A percentile compares a stretch with the other conserved stretches of the same genome.
phyloP scores from a whole-genome alignment of 2,888 invertebrate species.

The Mesorhabditis spiculigera region DNA sequence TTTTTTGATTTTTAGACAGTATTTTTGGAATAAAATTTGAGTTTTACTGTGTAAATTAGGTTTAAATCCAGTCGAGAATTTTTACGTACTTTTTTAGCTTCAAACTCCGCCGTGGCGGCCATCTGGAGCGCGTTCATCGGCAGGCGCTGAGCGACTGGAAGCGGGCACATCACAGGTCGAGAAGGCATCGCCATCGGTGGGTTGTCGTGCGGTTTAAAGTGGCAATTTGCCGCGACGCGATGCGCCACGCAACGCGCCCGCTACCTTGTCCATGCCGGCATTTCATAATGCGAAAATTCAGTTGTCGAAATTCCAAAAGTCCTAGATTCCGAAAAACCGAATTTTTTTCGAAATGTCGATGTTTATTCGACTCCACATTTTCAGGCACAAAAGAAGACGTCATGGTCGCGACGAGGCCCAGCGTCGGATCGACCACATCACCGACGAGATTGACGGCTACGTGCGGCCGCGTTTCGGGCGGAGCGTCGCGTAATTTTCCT shows the following conservation, averaged over 20 bases:
- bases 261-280: too few species aligned
- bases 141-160: slow-evolving; percentile 4
- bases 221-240: too few species aligned
- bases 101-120: background rate
- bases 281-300: too few species aligned
- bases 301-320: too few species aligned
- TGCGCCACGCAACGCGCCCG: too few species aligned
- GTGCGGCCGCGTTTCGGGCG: slow-evolving; percentile 35
- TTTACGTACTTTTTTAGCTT: background rate
- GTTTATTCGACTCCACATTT: background rate
- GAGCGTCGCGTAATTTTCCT: slow-evolving; percentile 9
- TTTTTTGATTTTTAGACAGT: background rate
- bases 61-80: too few species aligned
- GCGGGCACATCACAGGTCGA: background rate
- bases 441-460: slow-evolving; percentile 36
- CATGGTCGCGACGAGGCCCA: slow-evolving; percentile 28
- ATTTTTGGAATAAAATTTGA: too few species aligned
- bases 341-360: too few species aligned
- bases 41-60: too few species aligned
- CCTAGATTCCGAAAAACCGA: too few species aligned
- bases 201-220: background rate
- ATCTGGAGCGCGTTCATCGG: background rate
- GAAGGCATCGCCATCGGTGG: background rate
- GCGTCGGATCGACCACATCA: slow-evolving; percentile 30
- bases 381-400: slow-evolving; percentile 28